Conservation (phyloP, 2,888 invertebrate genomes). For the Aplocera efformata region DNA sequence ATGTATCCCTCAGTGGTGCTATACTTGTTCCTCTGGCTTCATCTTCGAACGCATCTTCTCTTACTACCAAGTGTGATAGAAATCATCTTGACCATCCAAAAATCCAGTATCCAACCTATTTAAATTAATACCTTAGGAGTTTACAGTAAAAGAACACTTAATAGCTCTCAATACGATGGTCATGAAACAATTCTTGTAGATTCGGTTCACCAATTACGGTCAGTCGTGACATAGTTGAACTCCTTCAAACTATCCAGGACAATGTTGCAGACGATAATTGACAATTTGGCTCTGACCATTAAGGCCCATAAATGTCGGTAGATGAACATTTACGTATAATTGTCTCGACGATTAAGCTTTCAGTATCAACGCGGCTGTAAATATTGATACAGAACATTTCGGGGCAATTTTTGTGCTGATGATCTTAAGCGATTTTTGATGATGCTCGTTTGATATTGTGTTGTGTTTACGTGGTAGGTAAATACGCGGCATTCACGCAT, state of each 20-base stretch:
- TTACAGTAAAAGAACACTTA: slow-evolving; percentile 17
- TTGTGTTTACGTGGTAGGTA: slow-evolving; percentile 1
- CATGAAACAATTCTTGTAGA: slow-evolving; percentile 29
- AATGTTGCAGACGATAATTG: slow-evolving; percentile 45
- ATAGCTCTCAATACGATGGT: slow-evolving; percentile 6
- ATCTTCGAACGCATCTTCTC: too few species aligned
- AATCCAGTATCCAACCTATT: too few species aligned
- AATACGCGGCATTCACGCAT: too few species aligned
- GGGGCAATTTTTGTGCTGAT: slow-evolving; percentile 44
- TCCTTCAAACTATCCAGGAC: slow-evolving; percentile 39
- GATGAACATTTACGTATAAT: slow-evolving; percentile 39
- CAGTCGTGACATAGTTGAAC: slow-evolving; percentile 23
- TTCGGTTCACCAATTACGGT: slow-evolving; percentile 21
- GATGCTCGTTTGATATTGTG: slow-evolving; percentile 24
- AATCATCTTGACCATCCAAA: too few species aligned
- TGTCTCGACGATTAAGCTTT: slow-evolving; percentile 52
- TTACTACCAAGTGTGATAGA: too few species aligned
- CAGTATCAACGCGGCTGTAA: slow-evolving; percentile 47
- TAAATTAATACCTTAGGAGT: too few species aligned
- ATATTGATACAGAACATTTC: slow-evolving; percentile 52
- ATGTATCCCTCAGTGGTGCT: too few species aligned
- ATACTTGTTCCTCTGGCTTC: too few species aligned
- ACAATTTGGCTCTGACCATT: slow-evolving; percentile 38
- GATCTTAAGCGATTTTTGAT: slow-evolving; percentile 69
- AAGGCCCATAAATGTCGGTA: too few species aligned